These are phyloP conservation scores for Araneus ventricosus DNA, from an alignment of 1,140 invertebrate genomes.

Conservation along the genomic window DNA sequence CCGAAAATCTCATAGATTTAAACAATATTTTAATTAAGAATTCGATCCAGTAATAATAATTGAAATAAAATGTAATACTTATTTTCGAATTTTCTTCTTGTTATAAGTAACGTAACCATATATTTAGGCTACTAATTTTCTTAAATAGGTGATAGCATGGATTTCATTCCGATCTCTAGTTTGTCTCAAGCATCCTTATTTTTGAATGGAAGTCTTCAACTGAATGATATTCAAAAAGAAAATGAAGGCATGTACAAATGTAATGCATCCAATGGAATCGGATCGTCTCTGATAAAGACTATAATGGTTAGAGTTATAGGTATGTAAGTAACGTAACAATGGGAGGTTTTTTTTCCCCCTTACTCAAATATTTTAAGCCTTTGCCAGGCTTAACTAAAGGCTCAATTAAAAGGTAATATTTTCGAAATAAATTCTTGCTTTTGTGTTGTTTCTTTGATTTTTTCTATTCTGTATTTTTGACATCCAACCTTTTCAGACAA, in stretches of 20 bases:
- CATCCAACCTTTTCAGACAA: no score
- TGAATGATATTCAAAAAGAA: conserved; percentile 33
- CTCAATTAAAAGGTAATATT: no score
- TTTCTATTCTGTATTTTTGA: no score
- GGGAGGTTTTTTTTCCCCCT: neutral
- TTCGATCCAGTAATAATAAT: no score
- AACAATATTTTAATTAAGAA: no score
- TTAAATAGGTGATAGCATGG: neutral
- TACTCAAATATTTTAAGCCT: neutral
- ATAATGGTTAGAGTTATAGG: conserved; percentile 54
- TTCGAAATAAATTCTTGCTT: no score
- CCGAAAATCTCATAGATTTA: no score
- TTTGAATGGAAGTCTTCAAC: conserved; percentile 44
- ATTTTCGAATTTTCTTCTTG: no score
- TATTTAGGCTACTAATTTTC: no score
- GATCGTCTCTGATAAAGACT: neutral
- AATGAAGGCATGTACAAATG: conserved; percentile 69
- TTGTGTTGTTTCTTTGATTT: no score
- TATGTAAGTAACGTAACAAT: neutral
- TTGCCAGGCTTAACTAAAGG: neutral
- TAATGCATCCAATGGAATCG: conserved; percentile 47
- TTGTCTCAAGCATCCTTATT: neutral
- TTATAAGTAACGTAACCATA: no score
- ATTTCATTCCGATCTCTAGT: neutral
- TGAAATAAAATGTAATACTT: no score